Evolutionary conservation across 2,888 invertebrate species (phyloP).

Genomic region (Phyllotreta striolata): DNA sequence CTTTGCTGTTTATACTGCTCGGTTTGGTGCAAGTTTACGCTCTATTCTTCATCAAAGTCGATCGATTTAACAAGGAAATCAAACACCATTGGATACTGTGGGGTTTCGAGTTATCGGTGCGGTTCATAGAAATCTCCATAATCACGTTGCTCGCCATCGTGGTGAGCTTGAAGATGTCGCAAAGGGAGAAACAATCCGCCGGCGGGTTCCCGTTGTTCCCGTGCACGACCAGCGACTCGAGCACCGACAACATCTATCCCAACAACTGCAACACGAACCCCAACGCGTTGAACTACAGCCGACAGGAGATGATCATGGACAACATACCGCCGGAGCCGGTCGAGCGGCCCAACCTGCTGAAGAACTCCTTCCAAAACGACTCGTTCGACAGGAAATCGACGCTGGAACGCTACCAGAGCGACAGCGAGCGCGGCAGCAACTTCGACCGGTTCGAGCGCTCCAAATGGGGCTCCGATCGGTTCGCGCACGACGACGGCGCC

Average conservation of each 20-base stretch:
- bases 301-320: constrained; percentile 60
- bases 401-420: constrained; percentile 69
- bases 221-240: constrained; percentile 83
- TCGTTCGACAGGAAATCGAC: constrained; percentile 72
- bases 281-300: constrained; percentile 83
- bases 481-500: constrained; percentile 65
- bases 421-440: constrained; percentile 64
- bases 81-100: constrained; percentile 90
- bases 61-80: constrained; percentile 64
- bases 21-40: constrained; percentile 87
- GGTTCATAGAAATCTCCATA: constrained; percentile 87
- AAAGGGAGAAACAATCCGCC: constrained; percentile 76
- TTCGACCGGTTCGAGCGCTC: constrained; percentile 66
- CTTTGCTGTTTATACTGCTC: constrained; percentile 82
- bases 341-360: constrained; percentile 65
- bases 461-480: constrained; percentile 66
- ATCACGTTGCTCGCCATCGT: constrained; percentile 88
- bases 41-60: constrained; percentile 69
- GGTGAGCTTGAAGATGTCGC: constrained; percentile 72
- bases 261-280: constrained; percentile 87
- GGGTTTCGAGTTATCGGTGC: constrained; percentile 87
- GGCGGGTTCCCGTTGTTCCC: constrained; percentile 83
- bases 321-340: constrained; percentile 62
- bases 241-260: constrained; percentile 85
- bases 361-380: constrained; percentile 68